Percentiles rank a stretch among this genome's conserved stretches.
phyloP scores from a whole-genome alignment of 1,140 invertebrate genomes.

The Atta colombica region DNA sequence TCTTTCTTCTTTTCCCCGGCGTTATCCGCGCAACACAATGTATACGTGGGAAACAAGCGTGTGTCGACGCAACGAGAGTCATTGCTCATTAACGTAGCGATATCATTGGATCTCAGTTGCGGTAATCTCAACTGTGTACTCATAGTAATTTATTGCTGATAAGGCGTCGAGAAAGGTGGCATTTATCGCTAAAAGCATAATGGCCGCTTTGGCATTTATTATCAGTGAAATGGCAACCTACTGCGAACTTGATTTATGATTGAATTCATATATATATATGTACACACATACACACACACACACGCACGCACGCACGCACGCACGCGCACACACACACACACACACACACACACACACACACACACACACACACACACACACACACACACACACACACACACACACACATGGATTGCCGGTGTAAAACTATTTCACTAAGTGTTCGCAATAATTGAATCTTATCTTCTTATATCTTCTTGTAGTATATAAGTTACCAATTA shows the following conservation, averaged over 20 bases:
- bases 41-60: slow-evolving; percentile 37
- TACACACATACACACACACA: no score
- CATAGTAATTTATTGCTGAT: slow-evolving; percentile 73
- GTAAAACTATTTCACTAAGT: not conserved
- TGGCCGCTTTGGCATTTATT: slow-evolving; percentile 71
- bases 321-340: no score
- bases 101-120: slow-evolving; percentile 68
- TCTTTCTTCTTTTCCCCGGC: not conserved
- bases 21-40: slow-evolving; percentile 32
- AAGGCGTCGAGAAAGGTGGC: slow-evolving; percentile 67
- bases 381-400: not conserved
- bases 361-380: no score
- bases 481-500: not conserved
- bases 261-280: slow-evolving; percentile 22
- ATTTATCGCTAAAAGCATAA: slow-evolving; percentile 71
- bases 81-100: slow-evolving; percentile 71
- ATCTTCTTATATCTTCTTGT: not conserved
- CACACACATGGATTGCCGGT: not conserved
- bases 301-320: not conserved
- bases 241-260: slow-evolving; percentile 64
- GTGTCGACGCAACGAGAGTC: slow-evolving; percentile 40
- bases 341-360: no score
- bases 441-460: slow-evolving; percentile 8
- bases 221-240: slow-evolving; percentile 69
- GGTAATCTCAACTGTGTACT: slow-evolving; percentile 67